These are phyloP conservation scores for Drosophila biarmipes DNA, from an alignment of 1,140 invertebrate species.

Conservation along the genomic window DNA sequence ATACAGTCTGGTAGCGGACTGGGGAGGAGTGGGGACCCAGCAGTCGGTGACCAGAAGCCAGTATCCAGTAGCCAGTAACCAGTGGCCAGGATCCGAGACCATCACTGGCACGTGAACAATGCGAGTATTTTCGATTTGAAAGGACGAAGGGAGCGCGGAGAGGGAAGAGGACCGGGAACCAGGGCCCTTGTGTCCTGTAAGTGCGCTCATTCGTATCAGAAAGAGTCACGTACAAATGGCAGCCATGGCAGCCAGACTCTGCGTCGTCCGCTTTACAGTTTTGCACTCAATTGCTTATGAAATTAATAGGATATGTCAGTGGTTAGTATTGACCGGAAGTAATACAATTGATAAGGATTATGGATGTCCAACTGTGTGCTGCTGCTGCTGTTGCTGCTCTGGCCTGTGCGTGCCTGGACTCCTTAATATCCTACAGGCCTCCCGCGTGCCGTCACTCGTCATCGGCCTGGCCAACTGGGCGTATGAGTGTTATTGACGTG, in stretches of 20 bases:
- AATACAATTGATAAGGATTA: slow-evolving; percentile 84
- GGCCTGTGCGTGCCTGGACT: slow-evolving; percentile 29
- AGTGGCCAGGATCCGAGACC: background rate
- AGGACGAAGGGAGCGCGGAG: slow-evolving; percentile 11
- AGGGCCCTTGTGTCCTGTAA: slow-evolving; percentile 72
- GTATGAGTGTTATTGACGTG: slow-evolving; percentile 78
- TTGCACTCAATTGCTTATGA: slow-evolving; percentile 84
- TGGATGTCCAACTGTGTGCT: slow-evolving; percentile 57
- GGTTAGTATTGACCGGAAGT: slow-evolving; percentile 84
- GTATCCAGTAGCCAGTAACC: background rate
- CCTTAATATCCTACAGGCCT: slow-evolving; percentile 31
- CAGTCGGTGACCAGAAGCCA: background rate
- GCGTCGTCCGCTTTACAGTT: slow-evolving; percentile 71
- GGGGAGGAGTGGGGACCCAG: background rate
- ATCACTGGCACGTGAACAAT: slow-evolving; percentile 72
- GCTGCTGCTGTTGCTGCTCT: slow-evolving; percentile 20
- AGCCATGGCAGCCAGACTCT: slow-evolving; percentile 41
- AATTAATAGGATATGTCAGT: slow-evolving; percentile 84
- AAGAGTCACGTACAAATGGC: slow-evolving; percentile 73
- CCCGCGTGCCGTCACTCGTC: slow-evolving; percentile 18
- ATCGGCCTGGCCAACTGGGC: slow-evolving; percentile 74
- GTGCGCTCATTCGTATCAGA: slow-evolving; percentile 74
- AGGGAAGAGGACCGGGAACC: slow-evolving; percentile 33
- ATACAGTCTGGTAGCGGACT: slow-evolving; percentile 62
- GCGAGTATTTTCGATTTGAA: slow-evolving; percentile 74